phyloP scores from a whole-genome alignment of 2,888 invertebrate species.

The Crocallis elinguaria region DNA sequence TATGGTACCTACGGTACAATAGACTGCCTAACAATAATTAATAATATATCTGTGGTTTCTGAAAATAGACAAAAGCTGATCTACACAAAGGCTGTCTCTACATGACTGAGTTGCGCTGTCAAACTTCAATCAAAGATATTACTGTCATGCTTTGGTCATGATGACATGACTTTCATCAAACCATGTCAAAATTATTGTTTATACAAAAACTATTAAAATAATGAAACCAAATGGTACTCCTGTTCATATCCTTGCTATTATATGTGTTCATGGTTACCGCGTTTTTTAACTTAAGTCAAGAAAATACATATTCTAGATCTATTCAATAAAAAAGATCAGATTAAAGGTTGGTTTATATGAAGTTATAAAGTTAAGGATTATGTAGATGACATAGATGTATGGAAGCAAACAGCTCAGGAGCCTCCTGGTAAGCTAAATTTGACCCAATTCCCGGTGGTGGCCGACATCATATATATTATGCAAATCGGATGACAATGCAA shows the following conservation, averaged over 20 bases:
- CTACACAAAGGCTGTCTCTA: neutral
- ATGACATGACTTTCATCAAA: too few species aligned
- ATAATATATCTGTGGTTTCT: too few species aligned
- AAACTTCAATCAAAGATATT: conserved; percentile 23
- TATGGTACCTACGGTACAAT: too few species aligned
- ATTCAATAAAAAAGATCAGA: neutral
- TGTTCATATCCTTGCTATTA: conserved; percentile 53
- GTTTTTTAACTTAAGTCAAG: conserved; percentile 48
- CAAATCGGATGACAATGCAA: too few species aligned
- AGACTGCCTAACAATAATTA: too few species aligned
- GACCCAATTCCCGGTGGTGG: too few species aligned
- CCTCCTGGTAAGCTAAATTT: too few species aligned
- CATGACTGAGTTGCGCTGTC: conserved; percentile 2
- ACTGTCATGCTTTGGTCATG: too few species aligned
- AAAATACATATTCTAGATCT: neutral
- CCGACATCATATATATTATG: too few species aligned
- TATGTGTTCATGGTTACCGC: conserved; percentile 56
- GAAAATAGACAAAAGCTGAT: too few species aligned
- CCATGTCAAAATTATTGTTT: conserved; percentile 45
- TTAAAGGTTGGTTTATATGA: neutral
- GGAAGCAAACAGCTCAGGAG: too few species aligned
- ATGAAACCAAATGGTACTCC: conserved; percentile 57
- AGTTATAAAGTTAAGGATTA: neutral
- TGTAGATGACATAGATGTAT: too few species aligned
- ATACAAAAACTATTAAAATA: conserved; percentile 10